These are phyloP conservation scores for Sakesphorus luctuosus DNA, from an alignment of 2,113 vertebrate species.

Conservation along the genomic window DNA sequence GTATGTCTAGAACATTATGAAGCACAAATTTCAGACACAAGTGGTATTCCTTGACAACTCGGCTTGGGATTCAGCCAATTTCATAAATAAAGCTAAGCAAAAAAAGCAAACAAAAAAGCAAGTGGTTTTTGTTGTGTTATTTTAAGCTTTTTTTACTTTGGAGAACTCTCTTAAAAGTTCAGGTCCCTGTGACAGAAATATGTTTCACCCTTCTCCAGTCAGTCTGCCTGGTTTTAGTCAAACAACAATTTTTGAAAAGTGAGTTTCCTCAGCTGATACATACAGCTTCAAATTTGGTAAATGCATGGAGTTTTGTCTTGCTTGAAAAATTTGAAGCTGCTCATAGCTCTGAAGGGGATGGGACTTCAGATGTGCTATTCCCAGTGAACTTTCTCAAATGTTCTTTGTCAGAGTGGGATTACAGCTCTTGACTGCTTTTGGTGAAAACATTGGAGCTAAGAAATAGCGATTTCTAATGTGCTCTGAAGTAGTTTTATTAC, in stretches of 20 bases:
- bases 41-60: neutral
- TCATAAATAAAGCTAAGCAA: neutral
- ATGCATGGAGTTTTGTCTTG: neutral
- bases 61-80: neutral
- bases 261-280: neutral
- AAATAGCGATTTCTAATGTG: neutral
- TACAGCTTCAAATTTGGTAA: neutral
- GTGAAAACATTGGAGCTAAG: neutral
- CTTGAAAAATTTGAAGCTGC: neutral
- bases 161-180: neutral
- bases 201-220: neutral
- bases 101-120: neutral
- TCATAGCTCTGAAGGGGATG: neutral
- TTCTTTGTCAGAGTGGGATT: neutral
- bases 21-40: neutral
- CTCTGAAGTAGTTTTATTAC: neutral
- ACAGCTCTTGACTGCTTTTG: neutral
- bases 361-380: neutral
- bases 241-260: neutral
- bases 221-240: neutral
- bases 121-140: neutral
- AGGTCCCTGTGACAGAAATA: neutral
- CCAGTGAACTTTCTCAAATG: neutral
- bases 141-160: neutral
- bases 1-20: neutral